phyloP scores from a whole-genome alignment of 2,888 invertebrate species.

The Rotaria macrura region DNA sequence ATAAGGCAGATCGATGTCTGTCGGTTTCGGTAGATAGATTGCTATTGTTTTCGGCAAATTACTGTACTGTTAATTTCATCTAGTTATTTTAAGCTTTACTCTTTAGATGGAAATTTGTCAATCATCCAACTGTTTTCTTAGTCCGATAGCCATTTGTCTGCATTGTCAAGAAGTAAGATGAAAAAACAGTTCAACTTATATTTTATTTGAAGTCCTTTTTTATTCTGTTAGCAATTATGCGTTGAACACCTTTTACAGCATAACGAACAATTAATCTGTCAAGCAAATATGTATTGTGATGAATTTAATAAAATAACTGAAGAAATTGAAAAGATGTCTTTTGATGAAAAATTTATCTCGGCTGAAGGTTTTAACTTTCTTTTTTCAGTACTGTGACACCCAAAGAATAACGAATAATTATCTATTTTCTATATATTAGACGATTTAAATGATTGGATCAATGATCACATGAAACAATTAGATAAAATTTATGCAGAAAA shows the following conservation, averaged over 20 bases:
- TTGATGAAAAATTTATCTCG: not conserved
- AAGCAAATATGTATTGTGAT: not conserved
- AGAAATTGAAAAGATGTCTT: not conserved
- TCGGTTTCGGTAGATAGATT: no score
- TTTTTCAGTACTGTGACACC: no score
- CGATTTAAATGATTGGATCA: not conserved
- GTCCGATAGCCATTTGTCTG: not conserved
- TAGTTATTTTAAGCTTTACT: not conserved
- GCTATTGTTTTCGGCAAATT: no score
- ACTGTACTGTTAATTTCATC: not conserved
- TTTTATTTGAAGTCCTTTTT: not conserved
- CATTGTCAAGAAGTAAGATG: not conserved
- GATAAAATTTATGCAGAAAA: not conserved
- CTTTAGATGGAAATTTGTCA: not conserved
- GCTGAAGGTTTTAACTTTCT: not conserved
- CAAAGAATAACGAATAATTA: not conserved
- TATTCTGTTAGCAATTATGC: not conserved
- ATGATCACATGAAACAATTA: not conserved
- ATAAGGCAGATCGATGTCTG: no score
- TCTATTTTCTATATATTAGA: not conserved
- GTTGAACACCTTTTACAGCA: not conserved
- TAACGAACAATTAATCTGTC: not conserved
- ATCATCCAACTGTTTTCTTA: not conserved
- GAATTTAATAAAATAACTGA: not conserved
- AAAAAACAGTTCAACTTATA: not conserved